Evolutionary conservation across 2,797 vertebrate genomes (phyloP).

Genomic region (Amblyraja radiata): DNA sequence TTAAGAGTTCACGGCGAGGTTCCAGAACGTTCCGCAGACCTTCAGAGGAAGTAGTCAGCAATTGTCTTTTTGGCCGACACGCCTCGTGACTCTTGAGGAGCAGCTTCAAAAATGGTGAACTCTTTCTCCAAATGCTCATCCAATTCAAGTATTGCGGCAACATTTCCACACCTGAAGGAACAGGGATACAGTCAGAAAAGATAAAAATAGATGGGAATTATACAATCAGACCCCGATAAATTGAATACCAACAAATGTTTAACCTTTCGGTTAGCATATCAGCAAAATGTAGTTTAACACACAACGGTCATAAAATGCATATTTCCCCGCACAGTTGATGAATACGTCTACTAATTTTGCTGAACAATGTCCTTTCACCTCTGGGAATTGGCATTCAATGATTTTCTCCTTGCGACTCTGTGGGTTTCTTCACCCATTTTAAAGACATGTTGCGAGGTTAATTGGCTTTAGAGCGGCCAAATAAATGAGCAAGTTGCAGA

Average conservation of each 20-base stretch:
- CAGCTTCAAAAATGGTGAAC: slow-evolving; percentile 33
- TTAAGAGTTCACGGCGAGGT: background rate
- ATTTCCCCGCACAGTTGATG: no score
- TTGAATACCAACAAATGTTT: background rate
- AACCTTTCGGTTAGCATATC: background rate
- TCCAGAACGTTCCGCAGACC: no score
- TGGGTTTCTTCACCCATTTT: no score
- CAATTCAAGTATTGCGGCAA: slow-evolving; percentile 32
- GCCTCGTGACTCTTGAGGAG: slow-evolving; percentile 23
- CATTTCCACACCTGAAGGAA: slow-evolving; percentile 23
- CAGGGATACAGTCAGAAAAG: background rate
- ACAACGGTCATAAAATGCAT: no score
- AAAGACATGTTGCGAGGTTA: no score
- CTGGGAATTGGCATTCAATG: background rate
- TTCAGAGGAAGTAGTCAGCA: slow-evolving; percentile 36
- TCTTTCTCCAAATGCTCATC: slow-evolving; percentile 29
- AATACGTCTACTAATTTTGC: background rate
- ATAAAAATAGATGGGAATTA: background rate
- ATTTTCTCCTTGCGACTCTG: no score
- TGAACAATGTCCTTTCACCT: background rate
- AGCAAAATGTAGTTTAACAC: background rate
- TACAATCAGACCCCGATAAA: background rate
- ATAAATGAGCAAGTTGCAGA: no score
- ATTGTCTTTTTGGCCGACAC: slow-evolving; percentile 28
- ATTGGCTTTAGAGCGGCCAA: no score